These are phyloP conservation scores for Acipenser oxyrinchus DNA, from an alignment of 2,797 vertebrate species.

Conservation along the genomic window DNA sequence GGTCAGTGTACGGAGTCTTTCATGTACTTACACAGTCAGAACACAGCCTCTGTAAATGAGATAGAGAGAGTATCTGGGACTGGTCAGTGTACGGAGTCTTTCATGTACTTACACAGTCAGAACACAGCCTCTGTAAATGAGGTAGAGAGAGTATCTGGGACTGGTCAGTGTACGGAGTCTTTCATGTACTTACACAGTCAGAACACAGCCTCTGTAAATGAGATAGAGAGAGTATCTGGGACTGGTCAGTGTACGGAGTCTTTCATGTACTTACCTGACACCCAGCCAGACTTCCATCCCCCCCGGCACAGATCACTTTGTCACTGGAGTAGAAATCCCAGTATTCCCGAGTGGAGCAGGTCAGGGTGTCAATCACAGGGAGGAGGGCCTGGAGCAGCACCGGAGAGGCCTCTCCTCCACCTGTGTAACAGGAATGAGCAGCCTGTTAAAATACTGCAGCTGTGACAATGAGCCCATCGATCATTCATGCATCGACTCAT, in stretches of 20 bases:
- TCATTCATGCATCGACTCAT: too few species aligned
- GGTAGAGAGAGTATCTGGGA: not conserved
- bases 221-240: too few species aligned
- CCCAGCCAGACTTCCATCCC: slow-evolving; percentile 1
- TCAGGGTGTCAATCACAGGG: slow-evolving; percentile 1
- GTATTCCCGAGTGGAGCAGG: not conserved
- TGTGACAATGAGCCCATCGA: too few species aligned
- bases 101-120: too few species aligned
- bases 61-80: too few species aligned
- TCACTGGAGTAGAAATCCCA: slow-evolving; percentile 2
- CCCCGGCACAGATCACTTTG: slow-evolving; percentile 2
- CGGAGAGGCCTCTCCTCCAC: not conserved
- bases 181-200: not conserved
- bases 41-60: too few species aligned
- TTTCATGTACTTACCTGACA: not conserved
- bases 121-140: too few species aligned
- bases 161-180: not conserved
- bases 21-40: too few species aligned
- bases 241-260: too few species aligned
- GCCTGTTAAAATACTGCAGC: too few species aligned
- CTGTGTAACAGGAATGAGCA: not conserved
- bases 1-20: not conserved
- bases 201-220: too few species aligned
- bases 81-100: too few species aligned
- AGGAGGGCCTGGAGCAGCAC: slow-evolving; percentile 3